These are phyloP conservation scores for Drosophila pachea DNA, from an alignment of 1,140 invertebrate genomes.

Conservation along the genomic window DNA sequence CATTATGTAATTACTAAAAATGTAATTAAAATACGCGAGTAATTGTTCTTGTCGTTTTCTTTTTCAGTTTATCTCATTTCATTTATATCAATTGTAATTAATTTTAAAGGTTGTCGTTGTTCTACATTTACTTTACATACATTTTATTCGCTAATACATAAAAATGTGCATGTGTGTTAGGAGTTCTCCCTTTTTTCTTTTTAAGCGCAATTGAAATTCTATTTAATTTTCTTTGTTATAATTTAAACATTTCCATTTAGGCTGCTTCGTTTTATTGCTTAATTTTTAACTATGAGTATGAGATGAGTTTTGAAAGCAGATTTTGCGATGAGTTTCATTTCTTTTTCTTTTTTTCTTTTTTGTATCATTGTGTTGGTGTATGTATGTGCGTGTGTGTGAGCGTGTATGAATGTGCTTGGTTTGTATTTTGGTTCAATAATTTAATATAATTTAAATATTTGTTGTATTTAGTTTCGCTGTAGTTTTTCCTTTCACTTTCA, in stretches of 20 bases:
- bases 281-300: constrained; percentile 72
- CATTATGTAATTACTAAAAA: constrained; percentile 73
- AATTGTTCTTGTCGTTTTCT: constrained; percentile 29
- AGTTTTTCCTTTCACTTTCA: constrained; percentile 22
- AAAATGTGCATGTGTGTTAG: constrained; percentile 50
- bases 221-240: constrained; percentile 40
- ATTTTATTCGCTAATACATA: constrained; percentile 66
- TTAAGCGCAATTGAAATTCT: constrained; percentile 35
- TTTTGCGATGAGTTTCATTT: constrained; percentile 66
- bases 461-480: constrained; percentile 39
- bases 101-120: constrained; percentile 26
- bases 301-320: constrained; percentile 76
- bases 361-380: constrained; percentile 44
- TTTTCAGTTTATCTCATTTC: constrained; percentile 31
- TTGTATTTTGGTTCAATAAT: constrained; percentile 72
- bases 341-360: no score
- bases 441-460: constrained; percentile 74
- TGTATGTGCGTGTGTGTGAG: constrained; percentile 32
- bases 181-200: constrained; percentile 20
- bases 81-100: constrained; percentile 37
- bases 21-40: constrained; percentile 68
- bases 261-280: constrained; percentile 48
- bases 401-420: constrained; percentile 56
- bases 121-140: constrained; percentile 47
- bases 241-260: constrained; percentile 28